These are phyloP conservation scores for Collichthys lucidus DNA, from an alignment of 2,113 vertebrate species.

Conservation along the genomic window DNA sequence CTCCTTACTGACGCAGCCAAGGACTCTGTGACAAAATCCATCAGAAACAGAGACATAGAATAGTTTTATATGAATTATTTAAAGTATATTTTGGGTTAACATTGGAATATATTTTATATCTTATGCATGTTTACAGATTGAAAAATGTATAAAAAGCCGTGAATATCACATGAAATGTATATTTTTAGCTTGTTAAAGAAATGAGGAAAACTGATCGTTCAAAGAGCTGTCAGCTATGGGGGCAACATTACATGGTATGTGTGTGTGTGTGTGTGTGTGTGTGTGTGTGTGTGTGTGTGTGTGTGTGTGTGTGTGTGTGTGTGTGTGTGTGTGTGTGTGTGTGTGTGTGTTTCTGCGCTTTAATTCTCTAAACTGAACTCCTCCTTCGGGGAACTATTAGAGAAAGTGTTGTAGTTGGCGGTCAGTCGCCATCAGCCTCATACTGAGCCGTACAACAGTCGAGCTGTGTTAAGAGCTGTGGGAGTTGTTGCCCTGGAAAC, in stretches of 20 bases:
- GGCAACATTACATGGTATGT: neutral
- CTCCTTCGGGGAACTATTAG: slow-evolving; percentile 11
- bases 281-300: no score
- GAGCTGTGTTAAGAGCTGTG: slow-evolving; percentile 49
- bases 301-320: no score
- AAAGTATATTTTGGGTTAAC: no score
- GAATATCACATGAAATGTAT: neutral
- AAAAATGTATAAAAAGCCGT: neutral
- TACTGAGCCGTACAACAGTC: slow-evolving; percentile 33
- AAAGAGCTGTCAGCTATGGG: neutral
- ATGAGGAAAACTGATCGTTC: neutral
- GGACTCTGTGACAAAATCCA: no score
- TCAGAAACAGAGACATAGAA: no score
- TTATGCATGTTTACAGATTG: neutral
- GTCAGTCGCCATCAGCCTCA: slow-evolving; percentile 12
- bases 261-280: no score
- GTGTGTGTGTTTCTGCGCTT: neutral
- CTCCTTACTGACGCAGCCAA: no score
- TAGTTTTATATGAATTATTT: neutral
- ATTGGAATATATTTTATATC: neutral
- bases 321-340: slow-evolving; percentile 8
- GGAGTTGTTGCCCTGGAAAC: slow-evolving; percentile 68
- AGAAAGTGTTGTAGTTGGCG: slow-evolving; percentile 40
- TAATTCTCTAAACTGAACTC: neutral
- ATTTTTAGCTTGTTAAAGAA: neutral